Percentiles rank a stretch among this genome's conserved stretches.
Conservation (phyloP, 2,113 vertebrate genomes). For the Carettochelys insculpta region DNA sequence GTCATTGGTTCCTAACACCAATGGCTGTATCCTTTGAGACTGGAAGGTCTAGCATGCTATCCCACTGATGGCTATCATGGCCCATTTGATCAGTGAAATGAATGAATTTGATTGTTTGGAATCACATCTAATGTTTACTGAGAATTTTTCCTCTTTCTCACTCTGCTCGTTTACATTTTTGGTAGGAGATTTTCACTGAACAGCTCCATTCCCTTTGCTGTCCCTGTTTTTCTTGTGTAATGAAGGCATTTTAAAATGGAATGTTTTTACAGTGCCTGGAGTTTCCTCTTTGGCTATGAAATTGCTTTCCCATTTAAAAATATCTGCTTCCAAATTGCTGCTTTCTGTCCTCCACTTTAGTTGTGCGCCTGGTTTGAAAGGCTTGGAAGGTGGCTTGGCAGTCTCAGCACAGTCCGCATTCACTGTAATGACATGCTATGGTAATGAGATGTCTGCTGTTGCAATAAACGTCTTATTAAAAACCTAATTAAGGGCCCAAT, state of each 20-base stretch:
- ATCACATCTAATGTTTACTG: constrained; percentile 18
- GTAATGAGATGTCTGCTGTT: constrained; percentile 61
- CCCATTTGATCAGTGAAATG: no score
- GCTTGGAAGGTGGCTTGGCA: constrained; percentile 48
- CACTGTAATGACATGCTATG: constrained; percentile 46
- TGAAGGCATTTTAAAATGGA: constrained; percentile 36
- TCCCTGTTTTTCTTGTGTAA: background rate
- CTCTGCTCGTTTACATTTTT: constrained; percentile 45
- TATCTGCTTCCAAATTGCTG: constrained; percentile 22
- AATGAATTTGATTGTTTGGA: background rate
- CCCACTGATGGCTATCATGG: no score
- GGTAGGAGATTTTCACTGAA: constrained; percentile 19
- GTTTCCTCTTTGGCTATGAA: constrained; percentile 32
- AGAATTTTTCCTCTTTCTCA: background rate
- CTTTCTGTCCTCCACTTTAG: constrained; percentile 40
- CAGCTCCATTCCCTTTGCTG: constrained; percentile 45
- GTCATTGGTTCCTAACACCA: background rate
- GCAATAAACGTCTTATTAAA: constrained; percentile 63
- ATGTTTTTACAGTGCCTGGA: constrained; percentile 56
- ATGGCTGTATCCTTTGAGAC: background rate
- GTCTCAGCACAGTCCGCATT: constrained; percentile 54
- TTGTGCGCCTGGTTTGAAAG: constrained; percentile 24
- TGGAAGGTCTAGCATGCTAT: no score
- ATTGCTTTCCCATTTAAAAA: constrained; percentile 30
- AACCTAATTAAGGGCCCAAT: constrained; percentile 56